These are phyloP conservation scores for Pegoplata infirma DNA, from an alignment of 2,888 invertebrate genomes.

Conservation along the genomic window DNA sequence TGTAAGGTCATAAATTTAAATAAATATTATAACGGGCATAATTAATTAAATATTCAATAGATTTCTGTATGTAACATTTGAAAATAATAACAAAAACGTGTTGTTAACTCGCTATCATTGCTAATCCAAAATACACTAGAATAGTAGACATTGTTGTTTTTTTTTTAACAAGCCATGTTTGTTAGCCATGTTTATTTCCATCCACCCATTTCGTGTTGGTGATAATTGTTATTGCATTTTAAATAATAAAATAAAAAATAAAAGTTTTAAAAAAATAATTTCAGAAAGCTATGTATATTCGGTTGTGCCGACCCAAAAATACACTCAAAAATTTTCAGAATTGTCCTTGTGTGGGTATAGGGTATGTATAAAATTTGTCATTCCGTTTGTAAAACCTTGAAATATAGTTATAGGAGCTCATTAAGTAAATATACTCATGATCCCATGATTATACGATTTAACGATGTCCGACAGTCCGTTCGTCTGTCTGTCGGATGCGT, in stretches of 20 bases:
- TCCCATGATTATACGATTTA: too few species aligned
- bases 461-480: too few species aligned
- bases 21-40: slow-evolving; percentile 40
- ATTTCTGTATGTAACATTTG: slow-evolving; percentile 3
- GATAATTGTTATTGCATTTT: slow-evolving; percentile 27
- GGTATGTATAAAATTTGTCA: too few species aligned
- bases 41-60: slow-evolving; percentile 58
- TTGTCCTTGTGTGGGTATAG: too few species aligned
- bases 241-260: too few species aligned
- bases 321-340: too few species aligned
- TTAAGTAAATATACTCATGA: too few species aligned
- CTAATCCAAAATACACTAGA: slow-evolving; percentile 3
- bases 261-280: neutral
- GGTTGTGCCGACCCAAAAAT: too few species aligned
- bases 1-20: slow-evolving; percentile 34
- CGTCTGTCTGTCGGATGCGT: too few species aligned
- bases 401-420: too few species aligned
- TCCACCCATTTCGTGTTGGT: slow-evolving; percentile 12
- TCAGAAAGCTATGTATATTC: too few species aligned
- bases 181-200: neutral
- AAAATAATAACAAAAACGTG: slow-evolving; percentile 32
- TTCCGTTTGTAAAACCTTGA: too few species aligned
- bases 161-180: neutral
- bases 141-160: neutral
- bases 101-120: slow-evolving; percentile 23